These are phyloP conservation scores for Drosophila nannoptera DNA, from an alignment of 1,140 invertebrate species.

Conservation along the genomic window DNA sequence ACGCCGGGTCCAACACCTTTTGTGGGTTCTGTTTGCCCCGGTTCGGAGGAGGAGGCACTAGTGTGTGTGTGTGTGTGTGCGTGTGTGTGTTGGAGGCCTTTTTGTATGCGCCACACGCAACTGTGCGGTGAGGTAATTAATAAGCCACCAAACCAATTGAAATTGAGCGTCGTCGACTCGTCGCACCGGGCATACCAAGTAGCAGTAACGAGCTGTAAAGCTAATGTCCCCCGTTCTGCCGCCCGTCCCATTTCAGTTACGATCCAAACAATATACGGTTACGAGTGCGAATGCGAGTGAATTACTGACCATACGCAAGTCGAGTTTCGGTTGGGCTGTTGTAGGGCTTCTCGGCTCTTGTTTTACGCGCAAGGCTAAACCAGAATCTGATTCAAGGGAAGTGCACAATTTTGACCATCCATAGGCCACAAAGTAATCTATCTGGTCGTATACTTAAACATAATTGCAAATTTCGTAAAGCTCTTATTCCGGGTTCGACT, in stretches of 20 bases:
- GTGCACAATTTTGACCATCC: constrained; percentile 1
- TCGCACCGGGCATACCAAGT: constrained; percentile 69
- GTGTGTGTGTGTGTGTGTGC: constrained; percentile 1
- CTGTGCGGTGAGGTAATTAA: constrained; percentile 75
- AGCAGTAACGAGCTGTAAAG: constrained; percentile 16
- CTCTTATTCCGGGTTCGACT: too few relatives aligned
- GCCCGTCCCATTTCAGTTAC: constrained; percentile 1
- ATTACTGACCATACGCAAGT: constrained; percentile 74
- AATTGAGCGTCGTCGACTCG: constrained; percentile 59
- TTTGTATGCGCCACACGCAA: constrained; percentile 65
- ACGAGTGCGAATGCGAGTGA: constrained; percentile 18
- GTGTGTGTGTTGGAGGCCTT: constrained; percentile 44
- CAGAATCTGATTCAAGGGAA: constrained; percentile 1
- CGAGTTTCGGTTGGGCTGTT: constrained; percentile 56
- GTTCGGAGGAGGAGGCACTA: constrained; percentile 3
- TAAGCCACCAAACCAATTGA: constrained; percentile 67
- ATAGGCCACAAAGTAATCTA: too few relatives aligned
- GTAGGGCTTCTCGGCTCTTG: constrained; percentile 43
- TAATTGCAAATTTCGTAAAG: too few relatives aligned
- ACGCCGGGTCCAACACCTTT: constrained; percentile 62
- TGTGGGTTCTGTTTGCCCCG: constrained; percentile 63
- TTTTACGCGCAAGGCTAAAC: not conserved
- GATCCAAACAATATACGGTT: constrained; percentile 42
- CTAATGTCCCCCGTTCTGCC: not conserved
- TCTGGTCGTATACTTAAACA: too few relatives aligned